Conservation (phyloP, 2,113 vertebrate genomes). For the Barbus barbus region DNA sequence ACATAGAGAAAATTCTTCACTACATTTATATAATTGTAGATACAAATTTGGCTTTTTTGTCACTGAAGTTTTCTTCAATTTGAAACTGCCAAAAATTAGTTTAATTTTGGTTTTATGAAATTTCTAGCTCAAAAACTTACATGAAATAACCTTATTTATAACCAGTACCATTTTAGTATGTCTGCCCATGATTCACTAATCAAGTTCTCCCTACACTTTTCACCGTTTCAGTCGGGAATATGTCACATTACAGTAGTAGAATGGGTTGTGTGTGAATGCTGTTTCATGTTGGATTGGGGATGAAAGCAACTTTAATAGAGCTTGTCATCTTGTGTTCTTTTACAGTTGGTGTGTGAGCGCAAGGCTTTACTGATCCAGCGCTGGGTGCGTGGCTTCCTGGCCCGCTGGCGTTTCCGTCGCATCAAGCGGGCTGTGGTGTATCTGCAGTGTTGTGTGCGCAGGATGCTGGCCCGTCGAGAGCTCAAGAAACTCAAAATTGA, state of each 20-base stretch:
- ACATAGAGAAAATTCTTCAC: too few relatives aligned
- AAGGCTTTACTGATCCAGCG: constrained; percentile 88
- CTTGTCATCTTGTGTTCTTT: not conserved
- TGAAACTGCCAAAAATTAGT: too few relatives aligned
- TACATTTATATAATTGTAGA: too few relatives aligned
- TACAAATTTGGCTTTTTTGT: too few relatives aligned
- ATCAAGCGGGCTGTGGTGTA: constrained; percentile 79
- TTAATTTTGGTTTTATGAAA: too few relatives aligned
- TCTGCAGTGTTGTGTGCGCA: constrained; percentile 90
- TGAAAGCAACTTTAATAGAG: not conserved
- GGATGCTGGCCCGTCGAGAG: constrained; percentile 87
- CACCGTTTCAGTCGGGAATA: too few relatives aligned
- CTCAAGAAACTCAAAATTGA: constrained; percentile 92
- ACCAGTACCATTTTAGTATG: too few relatives aligned
- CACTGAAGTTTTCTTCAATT: too few relatives aligned
- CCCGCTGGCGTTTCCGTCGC: constrained; percentile 72
- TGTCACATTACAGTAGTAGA: not conserved
- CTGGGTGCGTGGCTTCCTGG: constrained; percentile 83
- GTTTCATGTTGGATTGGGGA: not conserved
- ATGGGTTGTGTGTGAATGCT: not conserved
- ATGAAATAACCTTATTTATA: too few relatives aligned
- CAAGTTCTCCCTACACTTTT: too few relatives aligned
- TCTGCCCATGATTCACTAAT: too few relatives aligned
- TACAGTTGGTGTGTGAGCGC: constrained; percentile 84
- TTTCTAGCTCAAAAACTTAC: too few relatives aligned